phyloP scores from a whole-genome alignment of 2,113 vertebrate genomes.

The Paradoxurus hermaphroditus region DNA sequence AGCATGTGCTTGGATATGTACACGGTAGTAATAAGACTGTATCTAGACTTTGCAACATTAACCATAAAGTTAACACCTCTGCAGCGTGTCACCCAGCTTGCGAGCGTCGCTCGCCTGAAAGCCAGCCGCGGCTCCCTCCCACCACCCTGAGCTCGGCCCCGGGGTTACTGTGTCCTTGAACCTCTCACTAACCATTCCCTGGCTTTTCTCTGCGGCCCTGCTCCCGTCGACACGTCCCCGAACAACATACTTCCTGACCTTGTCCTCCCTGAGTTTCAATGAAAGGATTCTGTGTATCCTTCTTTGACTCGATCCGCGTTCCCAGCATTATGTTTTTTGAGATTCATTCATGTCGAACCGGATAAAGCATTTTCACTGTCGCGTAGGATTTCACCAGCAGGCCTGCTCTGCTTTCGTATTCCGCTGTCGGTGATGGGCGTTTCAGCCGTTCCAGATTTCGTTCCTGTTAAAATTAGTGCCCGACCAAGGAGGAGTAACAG shows the following conservation, averaged over 20 bases:
- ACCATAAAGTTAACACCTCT: accelerated
- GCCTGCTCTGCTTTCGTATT: accelerated
- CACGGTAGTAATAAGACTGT: background rate
- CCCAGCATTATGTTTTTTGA: background rate
- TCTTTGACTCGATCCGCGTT: background rate
- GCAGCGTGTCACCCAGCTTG: accelerated
- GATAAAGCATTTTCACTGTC: background rate
- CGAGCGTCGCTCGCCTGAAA: background rate
- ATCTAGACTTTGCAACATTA: background rate
- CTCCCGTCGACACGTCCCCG: too few species aligned
- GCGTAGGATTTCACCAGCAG: accelerated
- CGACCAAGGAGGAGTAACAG: background rate
- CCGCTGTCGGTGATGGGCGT: too few species aligned
- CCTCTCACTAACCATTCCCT: accelerated
- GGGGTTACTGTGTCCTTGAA: background rate
- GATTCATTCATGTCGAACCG: background rate
- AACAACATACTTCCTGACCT: too few species aligned
- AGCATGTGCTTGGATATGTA: background rate
- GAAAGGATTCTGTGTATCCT: background rate
- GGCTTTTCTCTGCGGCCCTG: accelerated
- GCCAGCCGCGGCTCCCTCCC: accelerated
- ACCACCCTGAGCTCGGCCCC: accelerated
- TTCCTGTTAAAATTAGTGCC: background rate
- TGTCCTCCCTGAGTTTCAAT: too few species aligned
- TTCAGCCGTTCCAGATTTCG: background rate